Evolutionary conservation across 1,140 invertebrate species (phyloP).

Genomic region (Drosophila saltans): DNA sequence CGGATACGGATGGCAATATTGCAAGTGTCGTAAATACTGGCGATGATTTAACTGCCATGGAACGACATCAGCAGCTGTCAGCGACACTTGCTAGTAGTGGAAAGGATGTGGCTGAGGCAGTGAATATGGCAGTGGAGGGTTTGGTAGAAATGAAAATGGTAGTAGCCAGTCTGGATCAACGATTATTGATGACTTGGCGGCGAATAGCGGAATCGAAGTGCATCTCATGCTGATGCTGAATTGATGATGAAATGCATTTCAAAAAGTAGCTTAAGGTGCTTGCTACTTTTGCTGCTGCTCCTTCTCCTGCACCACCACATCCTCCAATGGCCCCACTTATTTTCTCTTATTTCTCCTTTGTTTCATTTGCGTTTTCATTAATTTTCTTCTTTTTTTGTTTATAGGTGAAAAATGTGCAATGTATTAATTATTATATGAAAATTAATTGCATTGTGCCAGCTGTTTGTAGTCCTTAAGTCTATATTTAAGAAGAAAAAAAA

Average conservation of each 20-base stretch:
- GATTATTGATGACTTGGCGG: slow-evolving; percentile 76
- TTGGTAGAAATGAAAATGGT: slow-evolving; percentile 34
- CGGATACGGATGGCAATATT: slow-evolving; percentile 50
- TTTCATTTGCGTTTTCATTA: not conserved
- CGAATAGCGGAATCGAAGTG: slow-evolving; percentile 37
- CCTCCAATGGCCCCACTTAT: not conserved
- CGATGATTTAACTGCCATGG: slow-evolving; percentile 60
- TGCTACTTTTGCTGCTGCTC: slow-evolving; percentile 21
- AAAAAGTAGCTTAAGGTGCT: slow-evolving; percentile 79
- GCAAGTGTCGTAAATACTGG: slow-evolving; percentile 41
- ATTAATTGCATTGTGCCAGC: slow-evolving; percentile 36
- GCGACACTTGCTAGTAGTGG: slow-evolving; percentile 60
- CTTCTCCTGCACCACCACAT: not conserved
- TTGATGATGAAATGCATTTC: slow-evolving; percentile 80
- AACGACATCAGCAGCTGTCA: slow-evolving; percentile 55
- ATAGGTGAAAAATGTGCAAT: slow-evolving; percentile 19
- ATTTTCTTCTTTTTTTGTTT: slow-evolving; percentile 20
- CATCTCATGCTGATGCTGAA: slow-evolving; percentile 73
- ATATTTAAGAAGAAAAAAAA: not conserved
- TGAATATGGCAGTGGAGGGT: not conserved
- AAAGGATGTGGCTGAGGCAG: slow-evolving; percentile 4
- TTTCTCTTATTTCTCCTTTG: not conserved
- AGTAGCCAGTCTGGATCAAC: slow-evolving; percentile 64
- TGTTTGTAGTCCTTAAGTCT: slow-evolving; percentile 19
- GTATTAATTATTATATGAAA: slow-evolving; percentile 49